Percentiles rank a stretch among this genome's conserved stretches.
phyloP scores from a whole-genome alignment of 1,140 invertebrate genomes.

The Ephestia elutella region DNA sequence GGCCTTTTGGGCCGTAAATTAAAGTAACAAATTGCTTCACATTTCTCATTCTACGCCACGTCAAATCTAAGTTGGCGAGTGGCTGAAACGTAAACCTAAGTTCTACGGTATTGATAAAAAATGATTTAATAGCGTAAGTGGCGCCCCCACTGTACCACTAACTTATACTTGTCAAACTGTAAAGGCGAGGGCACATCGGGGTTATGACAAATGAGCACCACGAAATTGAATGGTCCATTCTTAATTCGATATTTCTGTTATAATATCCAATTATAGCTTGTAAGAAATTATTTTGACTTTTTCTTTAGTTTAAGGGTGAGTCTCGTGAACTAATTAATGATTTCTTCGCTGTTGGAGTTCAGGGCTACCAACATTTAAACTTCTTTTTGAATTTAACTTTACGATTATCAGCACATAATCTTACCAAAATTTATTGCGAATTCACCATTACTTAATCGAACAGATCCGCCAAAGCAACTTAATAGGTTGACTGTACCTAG shows the following conservation, averaged over 20 bases:
- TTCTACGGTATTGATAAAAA: too few species aligned
- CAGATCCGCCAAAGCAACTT: too few species aligned
- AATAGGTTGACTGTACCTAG: too few species aligned
- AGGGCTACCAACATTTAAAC: constrained; percentile 22
- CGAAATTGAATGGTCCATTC: constrained; percentile 52
- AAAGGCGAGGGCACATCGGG: constrained; percentile 16
- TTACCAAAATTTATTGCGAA: too few species aligned
- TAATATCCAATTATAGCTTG: constrained; percentile 62
- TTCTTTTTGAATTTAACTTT: neutral
- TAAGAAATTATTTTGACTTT: constrained; percentile 46
- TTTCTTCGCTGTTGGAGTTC: constrained; percentile 47
- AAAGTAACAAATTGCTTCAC: constrained; percentile 63
- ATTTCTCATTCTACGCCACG: constrained; percentile 46
- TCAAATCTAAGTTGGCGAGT: too few species aligned
- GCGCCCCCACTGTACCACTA: too few species aligned
- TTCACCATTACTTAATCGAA: too few species aligned
- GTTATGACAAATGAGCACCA: constrained; percentile 53
- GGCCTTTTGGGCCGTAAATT: constrained; percentile 53
- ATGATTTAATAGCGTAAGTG: too few species aligned
- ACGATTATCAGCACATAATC: too few species aligned
- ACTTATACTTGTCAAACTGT: constrained; percentile 7
- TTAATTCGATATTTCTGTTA: constrained; percentile 60
- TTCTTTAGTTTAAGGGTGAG: constrained; percentile 44
- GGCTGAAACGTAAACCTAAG: too few species aligned
- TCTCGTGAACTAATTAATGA: constrained; percentile 65